These are phyloP conservation scores for Dipodomys ordii DNA, from an alignment of 2,113 vertebrate genomes.

Conservation along the genomic window DNA sequence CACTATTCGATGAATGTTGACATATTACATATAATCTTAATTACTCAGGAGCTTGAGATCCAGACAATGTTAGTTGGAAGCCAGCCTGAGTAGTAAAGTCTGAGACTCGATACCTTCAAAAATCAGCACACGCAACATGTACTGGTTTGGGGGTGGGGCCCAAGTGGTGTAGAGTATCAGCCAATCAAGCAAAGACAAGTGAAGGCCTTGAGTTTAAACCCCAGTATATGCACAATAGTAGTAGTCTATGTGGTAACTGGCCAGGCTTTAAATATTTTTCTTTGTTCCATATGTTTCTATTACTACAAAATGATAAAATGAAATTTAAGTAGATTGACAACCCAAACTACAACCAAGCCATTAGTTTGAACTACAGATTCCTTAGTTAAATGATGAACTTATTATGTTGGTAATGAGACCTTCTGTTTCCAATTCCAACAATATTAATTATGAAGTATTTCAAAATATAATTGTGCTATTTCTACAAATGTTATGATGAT, in stretches of 20 bases:
- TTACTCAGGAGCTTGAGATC: no score
- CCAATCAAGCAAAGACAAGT: no score
- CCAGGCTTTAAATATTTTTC: background rate
- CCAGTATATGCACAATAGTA: no score
- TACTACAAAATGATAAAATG: background rate
- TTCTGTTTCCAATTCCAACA: background rate
- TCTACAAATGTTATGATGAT: no score
- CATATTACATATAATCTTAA: no score
- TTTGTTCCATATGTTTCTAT: background rate
- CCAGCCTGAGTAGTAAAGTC: no score
- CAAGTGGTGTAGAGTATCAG: background rate
- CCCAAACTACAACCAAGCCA: background rate
- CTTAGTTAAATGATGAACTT: constrained; percentile 2
- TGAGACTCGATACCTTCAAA: background rate
- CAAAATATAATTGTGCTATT: no score
- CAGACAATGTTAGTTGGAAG: no score
- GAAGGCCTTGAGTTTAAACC: no score
- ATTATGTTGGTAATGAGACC: background rate
- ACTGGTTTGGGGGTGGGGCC: background rate
- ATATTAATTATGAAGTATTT: no score
- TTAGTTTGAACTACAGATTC: background rate
- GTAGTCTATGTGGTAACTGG: no score
- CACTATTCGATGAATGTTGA: background rate
- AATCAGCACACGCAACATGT: background rate
- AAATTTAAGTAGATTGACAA: background rate